Percentiles rank a stretch among this genome's conserved stretches.
Conservation (phyloP, 1,140 invertebrate genomes). For the Apis florea region DNA sequence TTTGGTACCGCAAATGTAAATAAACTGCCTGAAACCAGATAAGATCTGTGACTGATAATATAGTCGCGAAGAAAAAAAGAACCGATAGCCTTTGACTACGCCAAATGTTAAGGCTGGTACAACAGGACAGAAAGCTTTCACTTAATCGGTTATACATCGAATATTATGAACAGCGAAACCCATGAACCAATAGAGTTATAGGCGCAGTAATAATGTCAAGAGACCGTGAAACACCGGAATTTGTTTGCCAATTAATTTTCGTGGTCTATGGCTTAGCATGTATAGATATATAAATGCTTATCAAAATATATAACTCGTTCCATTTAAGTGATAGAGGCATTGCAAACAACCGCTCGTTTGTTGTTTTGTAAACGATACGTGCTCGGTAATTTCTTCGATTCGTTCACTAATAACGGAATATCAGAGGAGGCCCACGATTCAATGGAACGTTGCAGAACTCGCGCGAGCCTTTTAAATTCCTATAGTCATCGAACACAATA, state of each 20-base stretch:
- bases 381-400: not conserved
- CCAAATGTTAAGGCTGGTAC: conserved; percentile 6
- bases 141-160: conserved; percentile 6
- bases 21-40: conserved; percentile 36
- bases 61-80: conserved; percentile 4
- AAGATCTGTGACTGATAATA: conserved; percentile 47
- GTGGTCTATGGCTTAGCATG: not conserved
- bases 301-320: not conserved
- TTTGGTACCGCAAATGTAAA: conserved; percentile 58
- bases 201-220: not conserved
- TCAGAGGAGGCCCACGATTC: not conserved
- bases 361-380: conserved; percentile 5
- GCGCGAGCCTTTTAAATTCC: conserved; percentile 45
- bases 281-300: not conserved
- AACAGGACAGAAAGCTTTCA: not conserved
- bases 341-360: conserved; percentile 1
- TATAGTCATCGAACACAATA: conserved; percentile 54
- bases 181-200: conserved; percentile 15
- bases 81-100: not conserved
- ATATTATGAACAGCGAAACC: not conserved
- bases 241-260: not conserved
- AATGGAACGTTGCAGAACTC: conserved; percentile 1
- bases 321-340: not conserved
- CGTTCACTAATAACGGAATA: not conserved
- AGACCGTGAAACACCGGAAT: too few species aligned